Base-by-base conservation (phyloP, 2,888 invertebrate genomes). In the Stratiomys singularior region DNA sequence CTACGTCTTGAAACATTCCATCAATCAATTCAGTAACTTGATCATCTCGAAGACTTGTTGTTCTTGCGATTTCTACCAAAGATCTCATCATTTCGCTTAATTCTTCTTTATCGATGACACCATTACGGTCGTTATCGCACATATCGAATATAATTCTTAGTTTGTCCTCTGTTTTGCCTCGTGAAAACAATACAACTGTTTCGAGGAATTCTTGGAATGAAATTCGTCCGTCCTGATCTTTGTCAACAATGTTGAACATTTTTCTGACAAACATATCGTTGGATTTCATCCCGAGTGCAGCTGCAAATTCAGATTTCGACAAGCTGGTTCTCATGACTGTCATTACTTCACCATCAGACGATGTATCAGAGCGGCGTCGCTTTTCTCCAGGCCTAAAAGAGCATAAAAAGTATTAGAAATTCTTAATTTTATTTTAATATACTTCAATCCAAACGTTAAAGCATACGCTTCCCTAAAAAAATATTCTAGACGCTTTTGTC, bases 211-310 rank as follows among this genome's bases (percentile, higher is more conserved):
- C 98, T 91, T 95, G 95, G 86, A 98, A 98, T 3, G 96, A 96
- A 82, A 98, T 97, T 79, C 96, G 89, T 1, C 97, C 97, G 86
- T 97, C 96, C 78, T 95, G 91, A 84, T 97, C 96, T 85, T 96
- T 97, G 85, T 98, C 97, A 0, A 97, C 97, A 83, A 97, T 97
- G 83, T 97, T 97, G 85, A 98, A 98, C 98, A 98, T 98, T 87
- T 97, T 96, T 83, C 95, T 93, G 0, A 98, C 97, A 85, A 98
- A 98, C 76, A 98, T 93, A 25, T 97, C 97, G 83, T 97, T 96
- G 0, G 95, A 89, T 85, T 94, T 94, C 98, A 98, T 98, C 52
- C 98, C 98, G 3, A 98, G 88, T 0, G 98, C 98, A 76, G 95
- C 95, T 0, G 98, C 98, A 83, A 98, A 97, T 87, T 98, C 98